Evolutionary conservation across 2,888 invertebrate genomes (phyloP).

Genomic region (Lasioglossum morio): DNA sequence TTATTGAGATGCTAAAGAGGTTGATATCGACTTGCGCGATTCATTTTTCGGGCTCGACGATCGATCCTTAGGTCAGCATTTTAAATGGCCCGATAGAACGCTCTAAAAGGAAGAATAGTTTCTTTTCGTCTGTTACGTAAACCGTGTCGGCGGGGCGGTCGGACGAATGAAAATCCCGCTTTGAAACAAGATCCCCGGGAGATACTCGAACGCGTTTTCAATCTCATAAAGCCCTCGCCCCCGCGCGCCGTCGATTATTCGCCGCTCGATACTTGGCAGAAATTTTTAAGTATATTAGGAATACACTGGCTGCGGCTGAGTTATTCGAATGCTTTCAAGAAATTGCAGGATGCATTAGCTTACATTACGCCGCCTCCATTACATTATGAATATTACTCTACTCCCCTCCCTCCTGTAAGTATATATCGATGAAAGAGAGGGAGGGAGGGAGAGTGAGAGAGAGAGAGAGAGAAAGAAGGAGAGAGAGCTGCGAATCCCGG

Average conservation of each 20-base stretch:
- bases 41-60: neutral
- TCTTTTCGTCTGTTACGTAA: slow-evolving; percentile 31
- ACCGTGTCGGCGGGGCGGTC: neutral
- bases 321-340: slow-evolving; percentile 75
- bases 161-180: slow-evolving; percentile 44
- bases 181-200: slow-evolving; percentile 44
- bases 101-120: slow-evolving; percentile 11
- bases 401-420: neutral
- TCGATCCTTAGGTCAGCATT: neutral
- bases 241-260: slow-evolving; percentile 55
- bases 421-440: slow-evolving; percentile 68
- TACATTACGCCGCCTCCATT: slow-evolving; percentile 74
- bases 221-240: slow-evolving; percentile 45
- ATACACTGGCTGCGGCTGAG: slow-evolving; percentile 68
- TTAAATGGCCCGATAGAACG: neutral
- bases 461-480: too few species aligned
- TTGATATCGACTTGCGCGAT: neutral
- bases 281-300: slow-evolving; percentile 73
- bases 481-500: slow-evolving; percentile 13
- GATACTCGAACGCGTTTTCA: slow-evolving; percentile 54
- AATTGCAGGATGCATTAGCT: slow-evolving; percentile 75
- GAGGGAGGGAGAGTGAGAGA: slow-evolving; percentile 44
- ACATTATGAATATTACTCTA: slow-evolving; percentile 73
- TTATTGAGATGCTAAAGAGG: neutral
- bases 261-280: slow-evolving; percentile 65